Evolutionary conservation across 2,797 vertebrate genomes (phyloP), one percentile per base, ranked within the genome.

Genomic region (Hoplostethus mediterraneus): DNA sequence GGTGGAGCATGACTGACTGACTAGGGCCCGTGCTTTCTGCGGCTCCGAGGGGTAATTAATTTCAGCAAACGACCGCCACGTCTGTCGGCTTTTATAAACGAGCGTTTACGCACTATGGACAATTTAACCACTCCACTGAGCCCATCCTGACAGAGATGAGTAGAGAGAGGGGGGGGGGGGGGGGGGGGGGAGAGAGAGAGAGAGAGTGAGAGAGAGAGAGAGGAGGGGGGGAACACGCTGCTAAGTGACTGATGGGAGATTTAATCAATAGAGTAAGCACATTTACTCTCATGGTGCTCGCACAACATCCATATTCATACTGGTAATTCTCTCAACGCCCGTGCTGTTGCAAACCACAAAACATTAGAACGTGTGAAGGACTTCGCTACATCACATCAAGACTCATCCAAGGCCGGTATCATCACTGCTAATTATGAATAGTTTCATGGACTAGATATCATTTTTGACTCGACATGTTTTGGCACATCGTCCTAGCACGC

Each of bases 61-160:
- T 94, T 94, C 85, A 92, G 90, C 91, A 94, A 95, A 95, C 92
- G 94, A 94, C 93, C 81, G 89, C 90, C 92, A 93, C 90, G 92
- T 94, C 93, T 95, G 93, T 94, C 93, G 89, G 87, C 90, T 94
- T 95, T 95, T 95, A 94, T 95, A 95, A 95, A 95, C 88, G 92
- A 94, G 92, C 92, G 68, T 95, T 94, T 95, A 94, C 92, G 88
- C 80, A 89, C 92, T 93, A 93, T 92, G 94, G 94, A 94, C 93
- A 92, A 95, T 95, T 95, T 95, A 94, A 91, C 95, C 92, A 94
- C 91, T 92, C 87, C 89, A 89, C 84, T 91, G 93, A 91, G 93
- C 84, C 84, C 56, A 86, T 82, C 82, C 82, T 94, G 94, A 93
- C 91, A 94, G 87, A 91, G 92, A 93, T 66, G 86, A 86, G 91